Conservation (phyloP, 2,113 vertebrate species). For the Orthonyx spaldingii region DNA sequence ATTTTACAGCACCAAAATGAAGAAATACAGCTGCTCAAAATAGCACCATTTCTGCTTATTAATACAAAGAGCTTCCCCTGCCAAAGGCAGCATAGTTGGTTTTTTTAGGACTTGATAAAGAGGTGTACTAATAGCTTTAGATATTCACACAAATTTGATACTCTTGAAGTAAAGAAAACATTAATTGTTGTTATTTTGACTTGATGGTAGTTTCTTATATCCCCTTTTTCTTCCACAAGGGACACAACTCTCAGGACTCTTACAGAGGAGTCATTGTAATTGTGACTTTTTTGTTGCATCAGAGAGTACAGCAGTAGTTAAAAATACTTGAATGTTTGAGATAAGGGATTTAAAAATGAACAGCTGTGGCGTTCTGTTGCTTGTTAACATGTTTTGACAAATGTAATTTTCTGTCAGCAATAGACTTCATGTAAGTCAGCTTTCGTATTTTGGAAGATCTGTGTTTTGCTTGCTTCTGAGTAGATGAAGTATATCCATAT, state of each 20-base stretch:
- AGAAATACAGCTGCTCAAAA: background rate
- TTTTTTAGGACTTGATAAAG: background rate
- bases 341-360: background rate
- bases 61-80: background rate
- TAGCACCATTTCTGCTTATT: background rate
- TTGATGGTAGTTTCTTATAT: background rate
- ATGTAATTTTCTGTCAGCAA: background rate
- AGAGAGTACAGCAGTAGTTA: background rate
- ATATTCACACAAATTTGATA: background rate
- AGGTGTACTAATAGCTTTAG: background rate
- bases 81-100: background rate
- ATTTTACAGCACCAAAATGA: background rate
- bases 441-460: background rate
- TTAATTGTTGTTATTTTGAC: background rate
- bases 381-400: background rate
- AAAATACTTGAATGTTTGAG: background rate
- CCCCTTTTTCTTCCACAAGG: background rate
- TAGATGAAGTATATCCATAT: background rate
- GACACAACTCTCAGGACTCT: background rate
- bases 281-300: background rate
- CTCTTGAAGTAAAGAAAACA: background rate
- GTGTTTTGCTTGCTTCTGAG: background rate
- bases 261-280: background rate
- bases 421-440: background rate
- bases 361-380: background rate